phyloP scores from a whole-genome alignment of 2,888 invertebrate species.

The Tinea semifulvella region DNA sequence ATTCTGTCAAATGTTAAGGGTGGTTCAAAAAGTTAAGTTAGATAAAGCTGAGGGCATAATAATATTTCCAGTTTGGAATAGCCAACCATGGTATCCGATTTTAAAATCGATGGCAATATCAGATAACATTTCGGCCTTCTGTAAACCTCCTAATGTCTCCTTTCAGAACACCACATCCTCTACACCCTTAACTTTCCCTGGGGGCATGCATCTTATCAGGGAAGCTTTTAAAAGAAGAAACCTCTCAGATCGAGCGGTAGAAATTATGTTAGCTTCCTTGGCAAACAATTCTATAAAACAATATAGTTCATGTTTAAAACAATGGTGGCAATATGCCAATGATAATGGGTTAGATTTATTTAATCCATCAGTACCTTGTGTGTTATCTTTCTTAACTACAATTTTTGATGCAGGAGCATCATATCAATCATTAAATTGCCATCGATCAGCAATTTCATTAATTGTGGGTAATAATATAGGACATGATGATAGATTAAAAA shows the following conservation, averaged over 20 bases:
- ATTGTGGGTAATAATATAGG: slow-evolving; percentile 8
- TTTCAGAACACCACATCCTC: slow-evolving; percentile 18
- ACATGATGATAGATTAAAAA: slow-evolving; percentile 7
- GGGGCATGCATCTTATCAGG: slow-evolving; percentile 16
- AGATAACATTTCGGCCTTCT: slow-evolving; percentile 14
- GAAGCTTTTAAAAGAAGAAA: not conserved
- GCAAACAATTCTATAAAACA: slow-evolving; percentile 9
- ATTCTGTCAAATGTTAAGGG: slow-evolving; percentile 17
- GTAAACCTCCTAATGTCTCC: slow-evolving; percentile 14
- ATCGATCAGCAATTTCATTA: slow-evolving; percentile 14
- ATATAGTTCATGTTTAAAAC: not conserved
- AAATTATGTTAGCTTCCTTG: slow-evolving; percentile 13
- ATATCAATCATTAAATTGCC: slow-evolving; percentile 13
- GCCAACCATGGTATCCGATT: slow-evolving; percentile 17
- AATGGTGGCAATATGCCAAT: slow-evolving; percentile 8
- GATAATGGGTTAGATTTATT: slow-evolving; percentile 1
- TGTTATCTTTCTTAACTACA: slow-evolving; percentile 9
- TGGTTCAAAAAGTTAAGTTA: slow-evolving; percentile 15
- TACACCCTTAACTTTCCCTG: slow-evolving; percentile 14
- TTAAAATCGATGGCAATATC: slow-evolving; percentile 12
- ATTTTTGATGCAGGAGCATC: slow-evolving; percentile 1
- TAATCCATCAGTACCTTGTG: not conserved
- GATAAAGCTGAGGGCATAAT: slow-evolving; percentile 16
- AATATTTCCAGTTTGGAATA: slow-evolving; percentile 16
- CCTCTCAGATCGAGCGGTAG: not conserved